Evolutionary conservation across 1,140 invertebrate genomes (phyloP).

Genomic region (Drosophila punjabiensis): DNA sequence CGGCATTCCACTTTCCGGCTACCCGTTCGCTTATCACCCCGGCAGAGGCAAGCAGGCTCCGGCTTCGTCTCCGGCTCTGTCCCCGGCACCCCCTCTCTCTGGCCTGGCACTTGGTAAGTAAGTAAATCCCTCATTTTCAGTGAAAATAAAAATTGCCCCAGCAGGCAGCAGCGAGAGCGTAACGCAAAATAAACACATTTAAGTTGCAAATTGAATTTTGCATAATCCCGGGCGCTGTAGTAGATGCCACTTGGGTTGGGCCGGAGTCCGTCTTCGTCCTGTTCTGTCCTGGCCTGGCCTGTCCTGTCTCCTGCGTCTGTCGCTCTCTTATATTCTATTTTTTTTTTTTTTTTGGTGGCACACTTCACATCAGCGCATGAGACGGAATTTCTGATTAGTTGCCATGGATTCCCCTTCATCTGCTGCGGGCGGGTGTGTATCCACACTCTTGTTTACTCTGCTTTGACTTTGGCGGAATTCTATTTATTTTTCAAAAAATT

Average conservation of each 20-base stretch:
- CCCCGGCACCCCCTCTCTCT: not conserved
- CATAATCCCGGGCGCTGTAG: conserved; percentile 76
- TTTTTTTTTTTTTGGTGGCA: conserved; percentile 41
- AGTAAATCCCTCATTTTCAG: conserved; percentile 83
- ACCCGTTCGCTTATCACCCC: conserved; percentile 54
- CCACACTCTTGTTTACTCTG: conserved; percentile 62
- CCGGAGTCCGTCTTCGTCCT: conserved; percentile 47
- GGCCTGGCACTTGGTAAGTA: conserved; percentile 38
- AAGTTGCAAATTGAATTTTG: conserved; percentile 85
- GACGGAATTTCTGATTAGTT: conserved; percentile 84
- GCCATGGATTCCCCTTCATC: conserved; percentile 62
- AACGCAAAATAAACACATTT: conserved; percentile 85
- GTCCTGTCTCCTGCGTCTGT: conserved; percentile 28
- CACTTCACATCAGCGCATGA: conserved; percentile 69
- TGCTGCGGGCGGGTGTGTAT: not conserved
- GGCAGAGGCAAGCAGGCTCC: conserved; percentile 13
- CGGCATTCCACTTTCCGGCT: conserved; percentile 16
- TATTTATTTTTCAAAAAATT: conserved; percentile 79
- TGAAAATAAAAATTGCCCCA: conserved; percentile 84
- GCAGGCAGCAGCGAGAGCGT: conserved; percentile 48
- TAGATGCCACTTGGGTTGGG: conserved; percentile 45
- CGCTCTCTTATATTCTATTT: conserved; percentile 31
- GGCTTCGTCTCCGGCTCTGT: not conserved
- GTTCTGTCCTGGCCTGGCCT: conserved; percentile 27
- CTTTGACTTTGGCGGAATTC: conserved; percentile 81